Evolutionary conservation across 2,797 vertebrate genomes (phyloP).

Genomic region (Etheostoma perlongum): DNA sequence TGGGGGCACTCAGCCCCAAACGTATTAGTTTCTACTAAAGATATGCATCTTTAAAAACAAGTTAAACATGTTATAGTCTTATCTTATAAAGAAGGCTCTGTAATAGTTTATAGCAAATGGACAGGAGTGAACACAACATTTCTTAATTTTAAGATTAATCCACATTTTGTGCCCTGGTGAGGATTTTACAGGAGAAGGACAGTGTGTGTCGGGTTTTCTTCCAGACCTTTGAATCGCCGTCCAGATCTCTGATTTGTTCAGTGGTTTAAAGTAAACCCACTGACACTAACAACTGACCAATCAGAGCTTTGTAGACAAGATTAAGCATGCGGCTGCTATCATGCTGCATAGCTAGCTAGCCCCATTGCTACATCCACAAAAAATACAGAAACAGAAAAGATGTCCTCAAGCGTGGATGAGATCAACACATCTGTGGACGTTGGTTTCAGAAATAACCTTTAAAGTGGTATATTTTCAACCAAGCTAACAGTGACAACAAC

Average conservation of each 20-base stretch:
- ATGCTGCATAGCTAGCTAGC: not conserved
- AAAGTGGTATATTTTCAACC: no score
- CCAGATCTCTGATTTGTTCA: no score
- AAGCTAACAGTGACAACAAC: no score
- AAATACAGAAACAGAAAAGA: not conserved
- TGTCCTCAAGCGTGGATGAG: no score
- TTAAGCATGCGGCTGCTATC: not conserved
- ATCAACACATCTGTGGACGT: no score
- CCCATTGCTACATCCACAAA: not conserved
- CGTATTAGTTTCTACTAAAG: not conserved
- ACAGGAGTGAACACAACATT: not conserved
- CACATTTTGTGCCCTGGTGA: not conserved
- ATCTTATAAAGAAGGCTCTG: not conserved
- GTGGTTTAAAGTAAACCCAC: not conserved
- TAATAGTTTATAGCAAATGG: not conserved
- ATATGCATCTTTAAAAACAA: not conserved
- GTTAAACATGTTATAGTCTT: not conserved
- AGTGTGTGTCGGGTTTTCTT: not conserved
- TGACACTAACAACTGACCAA: not conserved
- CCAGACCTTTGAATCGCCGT: not conserved
- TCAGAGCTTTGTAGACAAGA: not conserved
- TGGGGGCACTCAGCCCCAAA: not conserved
- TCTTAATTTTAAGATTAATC: not conserved
- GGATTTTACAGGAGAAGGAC: not conserved
- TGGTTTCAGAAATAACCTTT: no score